Evolutionary conservation across 2,888 invertebrate genomes (phyloP).

Genomic region (Chrysolina americana): DNA sequence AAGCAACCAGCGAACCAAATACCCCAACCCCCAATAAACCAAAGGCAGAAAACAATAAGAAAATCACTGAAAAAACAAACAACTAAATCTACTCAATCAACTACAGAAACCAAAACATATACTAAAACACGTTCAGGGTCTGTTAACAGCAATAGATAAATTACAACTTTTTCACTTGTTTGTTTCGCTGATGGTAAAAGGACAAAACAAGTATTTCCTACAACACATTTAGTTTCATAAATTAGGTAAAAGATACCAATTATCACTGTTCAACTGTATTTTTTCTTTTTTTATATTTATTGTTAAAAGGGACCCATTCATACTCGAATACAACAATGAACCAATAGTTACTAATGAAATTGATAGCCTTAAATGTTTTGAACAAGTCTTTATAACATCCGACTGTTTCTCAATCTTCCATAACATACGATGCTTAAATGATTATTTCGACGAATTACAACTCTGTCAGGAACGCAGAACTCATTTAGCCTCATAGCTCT

Average conservation of each 20-base stretch:
- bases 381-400: conserved; percentile 11
- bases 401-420: conserved; percentile 20
- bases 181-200: background rate
- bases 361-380: background rate
- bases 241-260: background rate
- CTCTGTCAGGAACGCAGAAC: conserved; percentile 11
- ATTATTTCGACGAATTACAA: conserved; percentile 13
- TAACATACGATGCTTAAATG: conserved; percentile 3
- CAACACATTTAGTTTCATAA: background rate
- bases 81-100: conserved; percentile 5
- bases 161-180: background rate
- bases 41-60: background rate
- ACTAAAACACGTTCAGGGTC: background rate
- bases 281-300: background rate
- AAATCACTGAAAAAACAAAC: background rate
- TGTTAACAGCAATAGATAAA: conserved; percentile 9
- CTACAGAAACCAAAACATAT: background rate
- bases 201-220: too few relatives aligned
- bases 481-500: conserved; percentile 19
- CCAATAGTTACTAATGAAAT: conserved; percentile 16
- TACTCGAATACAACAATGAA: conserved; percentile 18
- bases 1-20: conserved; percentile 3
- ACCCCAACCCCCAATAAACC: conserved; percentile 1
- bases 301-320: conserved; percentile 13
- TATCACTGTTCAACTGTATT: conserved; percentile 6